Percentiles rank a stretch among this genome's conserved stretches.
These are phyloP conservation scores for Alloplasta piceator DNA, from an alignment of 2,888 invertebrate genomes.

Conservation along the genomic window DNA sequence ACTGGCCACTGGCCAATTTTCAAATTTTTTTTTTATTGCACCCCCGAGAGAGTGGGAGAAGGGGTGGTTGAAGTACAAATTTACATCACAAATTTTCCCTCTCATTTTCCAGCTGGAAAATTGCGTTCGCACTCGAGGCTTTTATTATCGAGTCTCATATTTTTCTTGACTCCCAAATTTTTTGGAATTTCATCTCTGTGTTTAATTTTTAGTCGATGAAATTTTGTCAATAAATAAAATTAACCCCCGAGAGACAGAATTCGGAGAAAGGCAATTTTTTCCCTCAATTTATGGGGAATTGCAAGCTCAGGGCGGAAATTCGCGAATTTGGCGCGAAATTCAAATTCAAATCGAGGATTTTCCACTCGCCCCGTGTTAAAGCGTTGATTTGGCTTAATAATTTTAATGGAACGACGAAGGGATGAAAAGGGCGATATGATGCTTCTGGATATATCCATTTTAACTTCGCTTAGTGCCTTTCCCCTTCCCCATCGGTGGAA, in stretches of 20 bases:
- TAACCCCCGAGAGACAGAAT: no score
- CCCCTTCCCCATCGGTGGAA: neutral
- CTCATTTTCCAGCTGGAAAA: conserved; percentile 21
- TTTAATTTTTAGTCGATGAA: no score
- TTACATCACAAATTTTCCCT: conserved; percentile 46
- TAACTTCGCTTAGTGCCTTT: conserved; percentile 21
- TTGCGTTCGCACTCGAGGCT: conserved; percentile 4
- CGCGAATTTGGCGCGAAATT: neutral
- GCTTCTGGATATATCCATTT: conserved; percentile 5
- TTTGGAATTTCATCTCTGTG: conserved; percentile 7
- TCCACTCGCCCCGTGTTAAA: neutral
- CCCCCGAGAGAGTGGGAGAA: neutral
- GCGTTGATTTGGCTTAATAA: conserved; percentile 12
- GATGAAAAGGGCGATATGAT: no score
- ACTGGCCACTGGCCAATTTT: conserved; percentile 58
- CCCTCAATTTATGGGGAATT: no score
- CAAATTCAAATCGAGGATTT: neutral
- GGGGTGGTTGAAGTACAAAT: conserved; percentile 39
- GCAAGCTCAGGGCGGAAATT: no score
- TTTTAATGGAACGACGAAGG: conserved; percentile 20
- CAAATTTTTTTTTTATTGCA: neutral
- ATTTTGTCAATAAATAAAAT: no score
- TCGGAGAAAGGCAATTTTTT: no score
- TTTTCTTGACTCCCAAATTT: neutral
- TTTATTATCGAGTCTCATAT: no score